Evolutionary conservation across 2,888 invertebrate species (phyloP).

Genomic region (Drosophila lutescens): DNA sequence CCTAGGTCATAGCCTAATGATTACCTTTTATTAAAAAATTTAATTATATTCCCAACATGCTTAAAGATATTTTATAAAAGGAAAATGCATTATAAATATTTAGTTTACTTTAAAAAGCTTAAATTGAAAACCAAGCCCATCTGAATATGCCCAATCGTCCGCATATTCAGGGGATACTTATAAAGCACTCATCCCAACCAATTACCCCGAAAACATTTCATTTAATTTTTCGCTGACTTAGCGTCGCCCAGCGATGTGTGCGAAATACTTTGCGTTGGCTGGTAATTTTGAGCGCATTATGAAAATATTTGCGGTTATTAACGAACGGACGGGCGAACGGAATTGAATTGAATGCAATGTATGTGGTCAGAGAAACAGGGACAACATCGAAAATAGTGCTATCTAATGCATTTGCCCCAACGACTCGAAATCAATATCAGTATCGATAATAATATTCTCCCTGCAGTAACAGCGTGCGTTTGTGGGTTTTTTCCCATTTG

Average conservation of each 20-base stretch:
- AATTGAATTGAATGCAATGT: conserved; percentile 35
- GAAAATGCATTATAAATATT: too few relatives aligned
- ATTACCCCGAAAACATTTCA: conserved; percentile 13
- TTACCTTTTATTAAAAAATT: neutral
- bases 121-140: neutral
- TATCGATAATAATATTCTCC: conserved; percentile 42
- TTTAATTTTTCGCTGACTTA: conserved; percentile 33
- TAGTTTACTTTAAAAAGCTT: too few relatives aligned
- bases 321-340: conserved; percentile 20
- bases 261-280: conserved; percentile 28
- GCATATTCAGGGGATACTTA: neutral
- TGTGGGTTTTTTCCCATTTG: conserved; percentile 23
- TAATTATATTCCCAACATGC: too few relatives aligned
- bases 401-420: conserved; percentile 57
- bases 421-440: conserved; percentile 55
- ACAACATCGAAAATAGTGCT: conserved; percentile 22
- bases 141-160: neutral
- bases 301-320: conserved; percentile 53
- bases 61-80: too few relatives aligned
- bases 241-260: conserved; percentile 40
- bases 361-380: conserved; percentile 11
- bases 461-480: conserved; percentile 19
- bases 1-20: neutral
- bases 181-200: conserved; percentile 3
- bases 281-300: conserved; percentile 48